Evolutionary conservation across 2,797 vertebrate genomes (phyloP).

Genomic region (Microhierax caerulescens): DNA sequence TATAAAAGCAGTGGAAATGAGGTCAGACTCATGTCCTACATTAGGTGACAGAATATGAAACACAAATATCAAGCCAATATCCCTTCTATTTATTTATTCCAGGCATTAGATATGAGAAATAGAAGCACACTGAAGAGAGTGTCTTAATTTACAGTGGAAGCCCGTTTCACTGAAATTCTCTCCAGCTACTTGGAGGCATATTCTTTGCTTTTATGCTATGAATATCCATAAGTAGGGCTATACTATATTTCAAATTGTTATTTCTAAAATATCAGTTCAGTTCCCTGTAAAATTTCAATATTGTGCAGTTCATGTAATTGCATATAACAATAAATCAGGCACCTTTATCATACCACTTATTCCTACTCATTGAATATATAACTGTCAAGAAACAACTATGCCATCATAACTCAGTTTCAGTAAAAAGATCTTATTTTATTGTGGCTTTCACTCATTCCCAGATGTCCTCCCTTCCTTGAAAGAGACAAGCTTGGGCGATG

Average conservation of each 20-base stretch:
- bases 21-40: not conserved
- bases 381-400: constrained; percentile 51
- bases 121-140: not conserved
- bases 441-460: constrained; percentile 63
- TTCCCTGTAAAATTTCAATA: constrained; percentile 33
- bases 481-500: constrained; percentile 51
- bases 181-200: not conserved
- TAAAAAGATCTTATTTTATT: constrained; percentile 54
- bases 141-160: not conserved
- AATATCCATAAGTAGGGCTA: not conserved
- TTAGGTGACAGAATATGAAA: not conserved
- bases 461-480: constrained; percentile 65
- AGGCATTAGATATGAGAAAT: not conserved
- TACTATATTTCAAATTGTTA: not conserved
- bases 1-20: not conserved
- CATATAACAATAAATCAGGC: constrained; percentile 18
- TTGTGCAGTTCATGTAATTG: constrained; percentile 28
- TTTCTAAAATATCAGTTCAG: constrained; percentile 35
- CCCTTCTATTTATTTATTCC: not conserved
- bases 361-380: constrained; percentile 46
- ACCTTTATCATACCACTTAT: constrained; percentile 38
- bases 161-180: not conserved
- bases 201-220: not conserved
- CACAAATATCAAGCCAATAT: not conserved
- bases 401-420: constrained; percentile 49